A percentile compares a stretch with the other conserved stretches of the same genome.
These are phyloP conservation scores for Amblyopsis hoosieri DNA, from an alignment of 2,797 vertebrate genomes.

Conservation along the genomic window DNA sequence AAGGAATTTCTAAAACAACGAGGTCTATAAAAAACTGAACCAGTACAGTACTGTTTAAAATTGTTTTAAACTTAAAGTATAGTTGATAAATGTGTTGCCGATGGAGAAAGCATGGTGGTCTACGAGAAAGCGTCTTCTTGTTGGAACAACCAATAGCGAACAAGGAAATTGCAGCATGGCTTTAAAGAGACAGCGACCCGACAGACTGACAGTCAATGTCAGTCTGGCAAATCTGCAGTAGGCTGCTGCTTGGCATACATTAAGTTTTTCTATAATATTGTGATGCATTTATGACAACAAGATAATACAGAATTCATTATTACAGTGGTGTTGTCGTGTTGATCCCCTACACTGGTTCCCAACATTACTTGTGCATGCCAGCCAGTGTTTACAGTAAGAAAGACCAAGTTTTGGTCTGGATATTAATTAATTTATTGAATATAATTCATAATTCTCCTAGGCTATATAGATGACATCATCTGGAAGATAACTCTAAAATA, in stretches of 20 bases:
- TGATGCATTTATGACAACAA: slow-evolving; percentile 10
- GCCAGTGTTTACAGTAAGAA: no score
- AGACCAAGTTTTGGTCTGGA: slow-evolving; percentile 7
- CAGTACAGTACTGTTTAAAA: no score
- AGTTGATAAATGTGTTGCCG: not conserved
- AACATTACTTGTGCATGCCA: not conserved
- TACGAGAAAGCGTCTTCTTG: not conserved
- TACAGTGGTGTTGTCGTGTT: slow-evolving; percentile 3
- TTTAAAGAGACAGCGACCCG: not conserved
- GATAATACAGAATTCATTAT: slow-evolving; percentile 16
- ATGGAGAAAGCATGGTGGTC: not conserved
- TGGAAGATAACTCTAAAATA: slow-evolving; percentile 8
- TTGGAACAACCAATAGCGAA: slow-evolving; percentile 24
- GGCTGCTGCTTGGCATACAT: no score
- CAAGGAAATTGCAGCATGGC: fast-evolving
- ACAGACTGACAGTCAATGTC: no score
- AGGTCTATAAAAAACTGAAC: no score
- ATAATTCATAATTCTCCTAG: slow-evolving; percentile 1
- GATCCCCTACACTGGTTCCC: slow-evolving; percentile 5
- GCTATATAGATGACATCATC: slow-evolving; percentile 6
- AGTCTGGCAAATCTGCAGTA: no score
- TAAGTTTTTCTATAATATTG: no score
- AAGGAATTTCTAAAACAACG: no score
- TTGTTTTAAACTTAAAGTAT: no score
- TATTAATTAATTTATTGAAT: slow-evolving; percentile 13